Percentiles rank a stretch among this genome's conserved stretches.
Evolutionary conservation across 1,140 invertebrate species (phyloP).

Genomic region (Philaenus spumarius): DNA sequence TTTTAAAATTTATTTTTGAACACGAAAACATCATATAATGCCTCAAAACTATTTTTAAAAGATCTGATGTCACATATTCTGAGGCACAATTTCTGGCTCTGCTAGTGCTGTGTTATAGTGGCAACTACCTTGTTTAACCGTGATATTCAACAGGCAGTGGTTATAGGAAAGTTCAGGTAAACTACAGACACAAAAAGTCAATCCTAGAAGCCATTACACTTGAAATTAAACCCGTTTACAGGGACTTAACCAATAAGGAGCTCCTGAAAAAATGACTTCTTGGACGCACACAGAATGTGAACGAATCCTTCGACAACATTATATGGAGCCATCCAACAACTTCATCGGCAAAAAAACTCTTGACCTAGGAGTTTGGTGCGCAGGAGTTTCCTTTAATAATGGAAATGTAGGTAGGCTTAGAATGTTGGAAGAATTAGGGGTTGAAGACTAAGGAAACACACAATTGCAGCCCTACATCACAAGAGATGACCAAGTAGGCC

Average conservation of each 20-base stretch:
- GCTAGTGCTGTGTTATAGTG: too few relatives aligned
- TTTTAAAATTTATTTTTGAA: too few relatives aligned
- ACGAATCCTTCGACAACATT: not conserved
- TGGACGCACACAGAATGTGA: not conserved
- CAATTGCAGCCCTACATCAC: too few relatives aligned
- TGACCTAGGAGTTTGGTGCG: conserved; percentile 22
- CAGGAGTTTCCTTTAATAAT: conserved; percentile 11
- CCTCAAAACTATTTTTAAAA: too few relatives aligned
- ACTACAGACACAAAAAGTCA: not conserved
- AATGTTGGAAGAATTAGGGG: not conserved
- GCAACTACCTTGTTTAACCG: too few relatives aligned
- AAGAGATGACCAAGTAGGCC: too few relatives aligned
- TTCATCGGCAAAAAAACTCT: conserved; percentile 20
- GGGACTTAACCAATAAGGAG: conserved; percentile 13
- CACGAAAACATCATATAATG: too few relatives aligned
- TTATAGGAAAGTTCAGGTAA: conserved; percentile 18
- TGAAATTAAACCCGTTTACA: conserved; percentile 16
- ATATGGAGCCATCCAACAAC: not conserved
- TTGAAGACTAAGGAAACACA: not conserved
- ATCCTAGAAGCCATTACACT: conserved; percentile 10
- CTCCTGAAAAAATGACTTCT: conserved; percentile 6
- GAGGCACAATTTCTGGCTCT: too few relatives aligned
- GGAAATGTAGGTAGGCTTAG: not conserved
- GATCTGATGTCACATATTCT: too few relatives aligned
- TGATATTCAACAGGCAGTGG: too few relatives aligned